A percentile compares a stretch with the other conserved stretches of the same genome.
phyloP scores from a whole-genome alignment of 23 tunicate species.

The Ciona savignyi region DNA sequence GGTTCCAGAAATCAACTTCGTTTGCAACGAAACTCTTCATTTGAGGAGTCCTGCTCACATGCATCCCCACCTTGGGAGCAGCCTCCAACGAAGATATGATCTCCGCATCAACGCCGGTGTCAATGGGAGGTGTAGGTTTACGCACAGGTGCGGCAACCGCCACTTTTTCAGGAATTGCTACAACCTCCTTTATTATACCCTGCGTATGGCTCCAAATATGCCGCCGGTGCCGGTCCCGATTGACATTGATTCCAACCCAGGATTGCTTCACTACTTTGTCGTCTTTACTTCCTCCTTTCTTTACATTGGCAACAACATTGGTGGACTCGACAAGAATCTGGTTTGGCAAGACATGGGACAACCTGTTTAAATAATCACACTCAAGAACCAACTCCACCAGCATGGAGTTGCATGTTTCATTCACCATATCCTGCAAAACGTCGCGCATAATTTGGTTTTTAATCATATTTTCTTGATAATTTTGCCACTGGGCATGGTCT shows the following conservation, averaged over 20 bases:
- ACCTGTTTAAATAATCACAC: constrained; percentile 7
- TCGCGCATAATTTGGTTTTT: constrained; percentile 6
- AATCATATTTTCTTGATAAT: constrained; percentile 3
- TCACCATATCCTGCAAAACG: constrained; percentile 27
- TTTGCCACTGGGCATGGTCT: constrained; percentile 34
- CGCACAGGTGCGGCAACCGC: neutral
- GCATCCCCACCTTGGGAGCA: constrained; percentile 11
- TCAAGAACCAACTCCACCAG: constrained; percentile 27
- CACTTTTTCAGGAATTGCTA: neutral
- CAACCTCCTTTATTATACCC: constrained; percentile 12
- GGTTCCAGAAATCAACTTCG: constrained; percentile 45
- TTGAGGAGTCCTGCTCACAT: constrained; percentile 12
- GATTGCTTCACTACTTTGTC: constrained; percentile 27
- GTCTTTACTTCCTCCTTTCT: constrained; percentile 1
- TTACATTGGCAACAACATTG: constrained; percentile 6
- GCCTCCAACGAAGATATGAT: constrained; percentile 39
- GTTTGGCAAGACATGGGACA: constrained; percentile 25
- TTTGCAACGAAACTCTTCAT: constrained; percentile 13
- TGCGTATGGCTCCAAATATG: constrained; percentile 53
- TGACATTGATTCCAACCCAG: constrained; percentile 25
- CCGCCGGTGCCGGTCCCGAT: constrained; percentile 9
- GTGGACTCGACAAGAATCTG: constrained; percentile 36
- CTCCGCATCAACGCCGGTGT: constrained; percentile 33
- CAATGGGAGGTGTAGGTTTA: constrained; percentile 5
- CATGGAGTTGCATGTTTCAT: constrained; percentile 15